These are phyloP conservation scores for Calosoma granatense DNA, from an alignment of 1,140 invertebrate species.

Conservation along the genomic window DNA sequence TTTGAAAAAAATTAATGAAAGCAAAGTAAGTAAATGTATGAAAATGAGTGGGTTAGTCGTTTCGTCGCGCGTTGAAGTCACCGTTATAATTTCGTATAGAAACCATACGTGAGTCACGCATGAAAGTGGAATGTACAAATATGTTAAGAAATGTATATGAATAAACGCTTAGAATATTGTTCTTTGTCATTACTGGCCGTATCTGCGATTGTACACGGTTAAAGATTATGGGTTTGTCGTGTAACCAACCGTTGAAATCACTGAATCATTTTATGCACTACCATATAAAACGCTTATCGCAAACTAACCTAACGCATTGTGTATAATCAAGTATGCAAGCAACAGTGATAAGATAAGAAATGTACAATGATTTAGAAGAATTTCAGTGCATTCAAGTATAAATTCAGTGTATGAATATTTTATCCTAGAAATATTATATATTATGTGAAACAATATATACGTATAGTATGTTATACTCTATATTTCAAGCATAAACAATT, in stretches of 20 bases:
- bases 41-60: no score
- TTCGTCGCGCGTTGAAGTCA: background rate
- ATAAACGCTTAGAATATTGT: background rate
- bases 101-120: background rate
- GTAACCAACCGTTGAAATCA: background rate
- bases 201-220: background rate
- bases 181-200: background rate
- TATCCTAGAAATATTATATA: background rate
- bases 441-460: background rate
- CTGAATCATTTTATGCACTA: background rate
- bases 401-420: background rate
- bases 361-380: background rate
- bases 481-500: no score
- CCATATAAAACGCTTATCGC: background rate
- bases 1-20: no score
- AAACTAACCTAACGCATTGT: background rate
- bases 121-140: slow-evolving; percentile 6
- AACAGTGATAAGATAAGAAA: background rate
- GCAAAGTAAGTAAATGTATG: no score
- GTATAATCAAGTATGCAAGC: background rate
- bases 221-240: background rate
- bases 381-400: no score
- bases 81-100: background rate
- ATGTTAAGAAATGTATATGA: background rate
- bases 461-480: no score